Evolutionary conservation across 2,888 invertebrate genomes (phyloP), one percentile per base, ranked within the genome.

Genomic region (Sarcophaga variegata): DNA sequence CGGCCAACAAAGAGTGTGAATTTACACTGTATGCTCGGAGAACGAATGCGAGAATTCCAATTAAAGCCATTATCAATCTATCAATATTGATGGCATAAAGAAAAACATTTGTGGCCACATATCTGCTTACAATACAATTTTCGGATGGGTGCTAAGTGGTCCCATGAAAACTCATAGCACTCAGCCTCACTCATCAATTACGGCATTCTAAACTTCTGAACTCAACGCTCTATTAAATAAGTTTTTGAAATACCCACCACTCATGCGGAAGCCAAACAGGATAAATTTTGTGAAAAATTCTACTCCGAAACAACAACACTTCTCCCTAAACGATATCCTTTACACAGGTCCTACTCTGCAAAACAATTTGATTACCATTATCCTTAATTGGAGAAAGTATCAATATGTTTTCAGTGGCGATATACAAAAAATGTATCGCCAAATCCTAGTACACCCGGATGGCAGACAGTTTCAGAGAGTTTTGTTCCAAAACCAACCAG

Each of bases 251-350:
- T 20, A 20, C 20, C 20, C 20, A 20, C 20, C 20, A 20, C 20
- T 20, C 20, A 20, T 20, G 20, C 20, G 20, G 20, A 20, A 20
- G 0, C 20, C 20, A 20, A 20, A 20, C 20, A 20, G 20, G 20
- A 20, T 20, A 20, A 20, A 0, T 20, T 20, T 20, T 0, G 20
- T 20, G 20, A 20, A 20, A 20, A 20, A 20, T 20, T 20, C 20
- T 20, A 20, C 20, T 20, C 20, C 20, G 20, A 20, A 20, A 20
- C 20, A 20, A 20, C 20, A 20, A 20, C 20, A 37, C 11, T 66
- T 66, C 1, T 86, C 77, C 4, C 71, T 88, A 0, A 89, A 89
- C 47, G 87, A 85, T 22, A 45, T 72, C 5, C 62, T 88, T 12
- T 69, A 88, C 45, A 60, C 76, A 20, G 20, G 20, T 1, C 20